These are phyloP conservation scores for Folsomia candida DNA, from an alignment of 2,888 invertebrate genomes.

Conservation along the genomic window DNA sequence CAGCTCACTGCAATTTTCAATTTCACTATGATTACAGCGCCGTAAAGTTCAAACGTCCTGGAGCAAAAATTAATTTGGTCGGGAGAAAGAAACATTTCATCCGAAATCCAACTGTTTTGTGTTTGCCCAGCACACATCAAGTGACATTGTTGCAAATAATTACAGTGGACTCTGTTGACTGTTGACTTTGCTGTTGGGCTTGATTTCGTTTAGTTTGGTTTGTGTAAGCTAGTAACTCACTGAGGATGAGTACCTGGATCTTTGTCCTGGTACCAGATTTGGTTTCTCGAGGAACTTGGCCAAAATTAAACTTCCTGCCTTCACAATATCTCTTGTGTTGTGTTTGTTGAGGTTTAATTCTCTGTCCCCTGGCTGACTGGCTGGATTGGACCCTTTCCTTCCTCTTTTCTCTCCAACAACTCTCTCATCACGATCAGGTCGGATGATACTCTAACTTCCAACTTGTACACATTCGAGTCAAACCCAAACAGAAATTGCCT, in stretches of 20 bases:
- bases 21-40: too few relatives aligned
- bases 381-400: not conserved
- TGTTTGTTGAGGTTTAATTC: conserved; percentile 18
- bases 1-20: too few relatives aligned
- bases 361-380: not conserved
- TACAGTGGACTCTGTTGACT: not conserved
- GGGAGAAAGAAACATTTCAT: too few relatives aligned
- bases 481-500: too few relatives aligned
- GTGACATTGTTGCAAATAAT: not conserved
- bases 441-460: conserved; percentile 11
- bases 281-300: not conserved
- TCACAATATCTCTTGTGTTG: conserved; percentile 6
- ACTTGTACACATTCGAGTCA: too few relatives aligned
- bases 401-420: too few relatives aligned
- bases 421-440: not conserved
- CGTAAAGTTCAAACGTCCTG: too few relatives aligned
- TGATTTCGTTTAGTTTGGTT: not conserved
- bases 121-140: too few relatives aligned
- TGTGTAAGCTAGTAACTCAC: not conserved
- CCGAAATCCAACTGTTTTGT: too few relatives aligned
- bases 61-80: too few relatives aligned
- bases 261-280: not conserved
- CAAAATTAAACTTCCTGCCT: conserved; percentile 11
- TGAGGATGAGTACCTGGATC: not conserved
- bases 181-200: not conserved